Percentiles rank a stretch among this genome's conserved stretches.
Evolutionary conservation across 2,797 vertebrate species (phyloP).

Genomic region (Semaprochilodus insignis): DNA sequence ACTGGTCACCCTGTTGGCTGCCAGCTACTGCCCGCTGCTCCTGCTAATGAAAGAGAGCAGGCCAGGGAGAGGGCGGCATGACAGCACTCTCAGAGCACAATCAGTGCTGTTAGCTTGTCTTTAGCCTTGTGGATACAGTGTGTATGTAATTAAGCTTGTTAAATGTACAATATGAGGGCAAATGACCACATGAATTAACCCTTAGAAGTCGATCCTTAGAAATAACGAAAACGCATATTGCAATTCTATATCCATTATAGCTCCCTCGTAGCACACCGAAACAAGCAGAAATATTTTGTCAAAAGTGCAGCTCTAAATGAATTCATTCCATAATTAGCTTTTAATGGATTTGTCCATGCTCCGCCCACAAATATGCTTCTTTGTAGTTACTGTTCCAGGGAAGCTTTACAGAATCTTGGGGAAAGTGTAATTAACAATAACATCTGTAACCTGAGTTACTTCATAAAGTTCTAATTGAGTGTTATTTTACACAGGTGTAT

Average conservation of each 20-base stretch:
- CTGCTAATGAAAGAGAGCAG: slow-evolving; percentile 29
- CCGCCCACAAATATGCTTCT: too few species aligned
- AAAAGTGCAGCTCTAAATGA: too few species aligned
- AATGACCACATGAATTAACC: background rate
- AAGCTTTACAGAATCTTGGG: too few species aligned
- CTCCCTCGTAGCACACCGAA: background rate
- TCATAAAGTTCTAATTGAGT: too few species aligned
- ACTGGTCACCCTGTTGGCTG: background rate
- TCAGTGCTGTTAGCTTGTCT: background rate
- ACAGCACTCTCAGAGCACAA: background rate
- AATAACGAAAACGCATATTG: background rate
- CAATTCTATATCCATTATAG: background rate
- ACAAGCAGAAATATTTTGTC: background rate
- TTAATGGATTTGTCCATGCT: too few species aligned
- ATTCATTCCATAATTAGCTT: too few species aligned
- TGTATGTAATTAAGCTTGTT: background rate
- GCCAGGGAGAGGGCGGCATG: background rate
- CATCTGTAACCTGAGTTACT: too few species aligned
- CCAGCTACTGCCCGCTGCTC: slow-evolving; percentile 1
- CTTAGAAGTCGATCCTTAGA: background rate
- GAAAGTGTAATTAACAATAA: too few species aligned
- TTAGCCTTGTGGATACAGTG: background rate
- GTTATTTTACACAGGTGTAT: too few species aligned
- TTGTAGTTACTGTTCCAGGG: too few species aligned
- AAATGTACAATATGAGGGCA: background rate